These are phyloP conservation scores for Mamestra brassicae DNA, from an alignment of 2,888 invertebrate species.

Conservation along the genomic window DNA sequence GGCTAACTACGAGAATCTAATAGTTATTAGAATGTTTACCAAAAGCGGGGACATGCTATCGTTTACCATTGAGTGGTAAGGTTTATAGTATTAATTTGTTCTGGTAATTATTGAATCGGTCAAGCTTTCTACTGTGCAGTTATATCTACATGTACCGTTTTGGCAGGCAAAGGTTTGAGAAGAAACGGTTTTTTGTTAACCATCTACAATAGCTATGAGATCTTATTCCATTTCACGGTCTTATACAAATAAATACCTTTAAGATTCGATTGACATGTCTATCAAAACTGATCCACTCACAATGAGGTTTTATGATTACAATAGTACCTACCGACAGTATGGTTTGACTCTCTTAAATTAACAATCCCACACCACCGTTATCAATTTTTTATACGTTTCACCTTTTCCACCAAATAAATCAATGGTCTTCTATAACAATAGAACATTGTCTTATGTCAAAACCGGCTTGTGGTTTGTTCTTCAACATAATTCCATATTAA, in stretches of 20 bases:
- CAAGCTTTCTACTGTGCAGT: constrained; percentile 60
- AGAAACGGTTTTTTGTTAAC: constrained; percentile 9
- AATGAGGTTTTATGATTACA: not conserved
- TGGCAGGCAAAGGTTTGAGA: not conserved
- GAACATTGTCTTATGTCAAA: constrained; percentile 40
- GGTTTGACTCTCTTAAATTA: not conserved
- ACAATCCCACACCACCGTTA: not conserved
- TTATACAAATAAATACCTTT: not conserved
- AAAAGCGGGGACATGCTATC: not conserved
- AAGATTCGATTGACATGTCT: constrained; percentile 7
- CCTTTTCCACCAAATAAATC: too few relatives aligned
- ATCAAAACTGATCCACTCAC: not conserved
- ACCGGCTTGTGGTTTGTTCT: constrained; percentile 71
- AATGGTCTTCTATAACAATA: constrained; percentile 11
- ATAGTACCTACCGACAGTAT: not conserved
- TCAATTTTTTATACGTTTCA: too few relatives aligned
- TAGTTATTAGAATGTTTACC: constrained; percentile 16
- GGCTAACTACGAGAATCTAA: not conserved
- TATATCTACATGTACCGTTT: constrained; percentile 44
- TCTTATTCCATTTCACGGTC: constrained; percentile 13
- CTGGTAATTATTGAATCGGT: constrained; percentile 43
- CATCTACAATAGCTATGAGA: not conserved
- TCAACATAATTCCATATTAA: constrained; percentile 80
- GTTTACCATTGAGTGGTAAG: constrained; percentile 23
- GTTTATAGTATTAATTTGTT: constrained; percentile 38